A percentile compares a stretch with the other conserved stretches of the same genome.
These are phyloP conservation scores for Chiroxiphia lanceolata DNA, from an alignment of 2,797 vertebrate species.

Conservation along the genomic window DNA sequence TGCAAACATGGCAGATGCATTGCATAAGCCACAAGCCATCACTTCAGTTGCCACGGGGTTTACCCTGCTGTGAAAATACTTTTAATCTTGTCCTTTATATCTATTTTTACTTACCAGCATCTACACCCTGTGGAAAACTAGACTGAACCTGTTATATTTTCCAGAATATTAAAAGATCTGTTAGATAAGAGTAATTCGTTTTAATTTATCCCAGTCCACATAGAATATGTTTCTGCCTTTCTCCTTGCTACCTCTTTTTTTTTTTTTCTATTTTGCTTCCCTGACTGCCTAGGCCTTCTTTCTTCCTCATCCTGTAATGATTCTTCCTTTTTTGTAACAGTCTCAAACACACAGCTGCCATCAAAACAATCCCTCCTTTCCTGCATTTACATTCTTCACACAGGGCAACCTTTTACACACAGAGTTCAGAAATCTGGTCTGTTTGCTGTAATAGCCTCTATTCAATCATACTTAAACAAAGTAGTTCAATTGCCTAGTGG, in stretches of 20 bases:
- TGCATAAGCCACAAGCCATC: background rate
- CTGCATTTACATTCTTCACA: background rate
- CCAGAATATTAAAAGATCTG: background rate
- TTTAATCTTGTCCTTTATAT: background rate
- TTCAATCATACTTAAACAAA: background rate
- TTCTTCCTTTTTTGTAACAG: conserved; percentile 58
- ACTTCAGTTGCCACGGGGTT: background rate
- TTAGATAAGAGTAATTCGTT: background rate
- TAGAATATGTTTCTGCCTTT: background rate
- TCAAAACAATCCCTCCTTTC: conserved; percentile 18
- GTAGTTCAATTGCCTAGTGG: background rate
- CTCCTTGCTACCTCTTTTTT: background rate
- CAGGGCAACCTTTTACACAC: background rate
- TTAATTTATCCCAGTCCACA: background rate
- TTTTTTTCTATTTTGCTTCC: background rate
- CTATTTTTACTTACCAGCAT: background rate
- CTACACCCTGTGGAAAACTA: background rate
- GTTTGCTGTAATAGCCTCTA: background rate
- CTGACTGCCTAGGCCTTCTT: conserved; percentile 15
- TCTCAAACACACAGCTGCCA: conserved; percentile 30
- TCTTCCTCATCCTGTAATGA: conserved; percentile 52
- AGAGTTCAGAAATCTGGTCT: background rate
- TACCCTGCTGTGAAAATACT: background rate
- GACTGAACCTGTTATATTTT: background rate
- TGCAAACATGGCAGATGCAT: background rate